Conservation (phyloP, 2,113 vertebrate genomes). For the Pontoporia blainvillei region DNA sequence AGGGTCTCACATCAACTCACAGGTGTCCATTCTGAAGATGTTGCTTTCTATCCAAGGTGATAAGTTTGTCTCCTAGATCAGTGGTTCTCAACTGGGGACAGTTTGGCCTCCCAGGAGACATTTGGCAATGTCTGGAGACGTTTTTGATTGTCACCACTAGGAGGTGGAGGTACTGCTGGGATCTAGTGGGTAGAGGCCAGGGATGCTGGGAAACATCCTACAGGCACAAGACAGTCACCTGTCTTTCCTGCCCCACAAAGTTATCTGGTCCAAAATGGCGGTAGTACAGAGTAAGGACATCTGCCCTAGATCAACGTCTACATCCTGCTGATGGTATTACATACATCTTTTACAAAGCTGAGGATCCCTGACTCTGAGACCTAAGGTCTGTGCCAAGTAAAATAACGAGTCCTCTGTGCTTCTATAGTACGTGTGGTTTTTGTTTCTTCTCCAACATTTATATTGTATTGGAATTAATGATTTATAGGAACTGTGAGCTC, state of each 20-base stretch:
- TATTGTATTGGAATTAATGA: background rate
- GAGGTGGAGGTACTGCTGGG: background rate
- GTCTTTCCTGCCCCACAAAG: background rate
- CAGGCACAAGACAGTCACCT: accelerated
- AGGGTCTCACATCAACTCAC: background rate
- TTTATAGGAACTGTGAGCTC: background rate
- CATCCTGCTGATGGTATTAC: background rate
- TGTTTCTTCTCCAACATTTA: background rate
- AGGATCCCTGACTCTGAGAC: background rate
- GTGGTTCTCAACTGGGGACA: background rate
- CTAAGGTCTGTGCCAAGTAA: background rate
- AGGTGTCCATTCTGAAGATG: background rate
- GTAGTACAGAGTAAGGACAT: background rate
- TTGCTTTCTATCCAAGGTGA: background rate
- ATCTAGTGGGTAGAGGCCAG: background rate
- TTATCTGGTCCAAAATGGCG: background rate
- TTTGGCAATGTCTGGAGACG: background rate
- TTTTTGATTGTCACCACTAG: background rate
- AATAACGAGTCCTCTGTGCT: background rate
- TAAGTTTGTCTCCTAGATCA: background rate
- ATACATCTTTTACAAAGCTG: background rate
- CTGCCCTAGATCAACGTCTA: background rate
- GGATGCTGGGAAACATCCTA: background rate
- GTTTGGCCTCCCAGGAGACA: background rate
- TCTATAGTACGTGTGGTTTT: background rate